Percentiles rank a stretch among this genome's conserved stretches.
These are phyloP conservation scores for Lordiphosa fenestrarum DNA, from an alignment of 2,888 invertebrate genomes.

Conservation along the genomic window DNA sequence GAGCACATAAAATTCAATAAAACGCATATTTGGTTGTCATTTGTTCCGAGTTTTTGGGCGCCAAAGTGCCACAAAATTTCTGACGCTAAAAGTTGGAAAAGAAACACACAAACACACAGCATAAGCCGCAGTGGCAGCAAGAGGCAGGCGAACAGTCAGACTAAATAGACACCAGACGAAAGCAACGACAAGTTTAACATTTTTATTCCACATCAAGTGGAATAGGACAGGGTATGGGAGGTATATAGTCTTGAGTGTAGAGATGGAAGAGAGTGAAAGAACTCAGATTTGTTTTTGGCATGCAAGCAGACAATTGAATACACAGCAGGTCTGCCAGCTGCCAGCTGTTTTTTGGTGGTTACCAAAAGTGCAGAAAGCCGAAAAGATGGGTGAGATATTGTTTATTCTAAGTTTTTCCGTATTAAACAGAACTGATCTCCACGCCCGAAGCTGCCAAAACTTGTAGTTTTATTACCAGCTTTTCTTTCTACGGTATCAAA, in stretches of 20 bases:
- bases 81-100: slow-evolving; percentile 51
- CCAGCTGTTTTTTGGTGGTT: too few relatives aligned
- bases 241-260: neutral
- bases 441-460: too few relatives aligned
- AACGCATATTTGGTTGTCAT: slow-evolving; percentile 74
- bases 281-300: too few relatives aligned
- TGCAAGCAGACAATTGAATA: too few relatives aligned
- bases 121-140: slow-evolving; percentile 1
- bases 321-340: too few relatives aligned
- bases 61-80: slow-evolving; percentile 71
- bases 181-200: slow-evolving; percentile 17
- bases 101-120: slow-evolving; percentile 39
- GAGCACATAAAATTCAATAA: slow-evolving; percentile 75
- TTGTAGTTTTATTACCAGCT: too few relatives aligned
- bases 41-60: slow-evolving; percentile 69
- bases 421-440: too few relatives aligned
- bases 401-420: too few relatives aligned
- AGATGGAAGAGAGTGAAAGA: too few relatives aligned
- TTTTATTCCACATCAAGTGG: slow-evolving; percentile 8
- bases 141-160: slow-evolving; percentile 1
- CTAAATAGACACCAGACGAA: slow-evolving; percentile 30
- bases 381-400: too few relatives aligned
- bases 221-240: neutral
- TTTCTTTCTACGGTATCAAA: too few relatives aligned
- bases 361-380: too few relatives aligned